phyloP scores from a whole-genome alignment of 2,888 invertebrate genomes.

The Capitulum mitella region DNA sequence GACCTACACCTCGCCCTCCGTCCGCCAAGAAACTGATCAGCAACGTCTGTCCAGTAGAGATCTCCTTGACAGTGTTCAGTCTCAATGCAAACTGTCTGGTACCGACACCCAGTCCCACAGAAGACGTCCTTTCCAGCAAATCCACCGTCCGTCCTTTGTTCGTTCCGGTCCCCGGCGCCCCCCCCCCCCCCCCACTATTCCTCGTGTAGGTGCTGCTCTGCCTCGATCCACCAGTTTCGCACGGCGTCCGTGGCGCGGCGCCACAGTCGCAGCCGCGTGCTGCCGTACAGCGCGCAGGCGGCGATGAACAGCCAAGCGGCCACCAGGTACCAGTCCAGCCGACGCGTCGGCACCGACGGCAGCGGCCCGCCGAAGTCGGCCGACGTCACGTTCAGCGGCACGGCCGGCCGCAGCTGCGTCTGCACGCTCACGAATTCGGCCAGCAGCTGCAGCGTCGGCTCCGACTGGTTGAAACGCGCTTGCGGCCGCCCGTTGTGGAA shows the following conservation, averaged over 20 bases:
- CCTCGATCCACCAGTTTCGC: slow-evolving; percentile 11
- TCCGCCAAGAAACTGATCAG: no score
- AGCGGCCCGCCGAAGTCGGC: slow-evolving; percentile 12
- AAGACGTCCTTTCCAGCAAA: no score
- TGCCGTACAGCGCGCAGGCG: not conserved
- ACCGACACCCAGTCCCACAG: no score
- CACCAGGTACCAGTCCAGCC: slow-evolving; percentile 11
- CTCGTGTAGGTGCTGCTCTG: slow-evolving; percentile 8
- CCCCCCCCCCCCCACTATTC: not conserved
- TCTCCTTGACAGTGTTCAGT: no score
- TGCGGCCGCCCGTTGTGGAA: slow-evolving; percentile 82
- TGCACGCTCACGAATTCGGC: slow-evolving; percentile 1
- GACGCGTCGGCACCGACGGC: not conserved
- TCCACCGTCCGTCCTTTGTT: no score
- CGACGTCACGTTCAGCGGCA: not conserved
- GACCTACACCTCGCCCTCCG: no score
- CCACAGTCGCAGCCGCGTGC: slow-evolving; percentile 1
- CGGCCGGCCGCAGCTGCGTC: not conserved
- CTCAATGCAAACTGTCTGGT: no score
- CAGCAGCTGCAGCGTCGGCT: slow-evolving; percentile 10
- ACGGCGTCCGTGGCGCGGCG: not conserved
- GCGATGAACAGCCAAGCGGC: slow-evolving; percentile 1
- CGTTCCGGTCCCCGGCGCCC: not conserved
- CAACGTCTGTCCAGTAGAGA: no score
- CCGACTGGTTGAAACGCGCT: slow-evolving; percentile 66